Percentiles rank a stretch among this genome's conserved stretches.
These are phyloP conservation scores for Pelosia muscerda DNA, from an alignment of 2,888 invertebrate genomes.

Conservation along the genomic window DNA sequence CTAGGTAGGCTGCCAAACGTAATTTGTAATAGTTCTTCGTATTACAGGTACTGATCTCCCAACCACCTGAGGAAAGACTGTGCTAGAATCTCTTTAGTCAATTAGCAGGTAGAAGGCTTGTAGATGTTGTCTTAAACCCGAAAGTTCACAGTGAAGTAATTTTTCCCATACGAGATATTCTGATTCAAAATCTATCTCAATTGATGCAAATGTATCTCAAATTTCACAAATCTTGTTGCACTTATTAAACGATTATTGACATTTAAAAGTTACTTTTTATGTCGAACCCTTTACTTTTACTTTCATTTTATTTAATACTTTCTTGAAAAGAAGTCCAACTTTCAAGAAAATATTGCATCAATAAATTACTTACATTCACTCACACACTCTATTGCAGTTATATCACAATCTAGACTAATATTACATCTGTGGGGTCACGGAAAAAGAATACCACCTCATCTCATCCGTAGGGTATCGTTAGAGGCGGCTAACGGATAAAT, in stretches of 20 bases:
- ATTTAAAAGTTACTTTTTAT: not conserved
- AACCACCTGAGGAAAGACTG: too few relatives aligned
- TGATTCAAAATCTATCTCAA: not conserved
- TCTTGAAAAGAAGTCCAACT: constrained; percentile 3
- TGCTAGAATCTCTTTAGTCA: too few relatives aligned
- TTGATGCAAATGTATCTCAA: not conserved
- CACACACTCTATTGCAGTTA: not conserved
- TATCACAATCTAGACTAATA: not conserved
- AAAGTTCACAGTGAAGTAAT: too few relatives aligned
- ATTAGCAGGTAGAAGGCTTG: too few relatives aligned
- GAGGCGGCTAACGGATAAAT: too few relatives aligned
- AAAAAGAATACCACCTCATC: too few relatives aligned
- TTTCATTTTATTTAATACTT: constrained; percentile 1
- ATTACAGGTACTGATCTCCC: too few relatives aligned
- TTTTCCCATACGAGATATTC: not conserved
- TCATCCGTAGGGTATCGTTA: too few relatives aligned
- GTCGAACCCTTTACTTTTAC: not conserved
- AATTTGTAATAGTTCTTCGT: too few relatives aligned
- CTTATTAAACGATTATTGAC: not conserved
- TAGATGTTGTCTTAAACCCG: too few relatives aligned
- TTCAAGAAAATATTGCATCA: constrained; percentile 13
- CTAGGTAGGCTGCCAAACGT: too few relatives aligned
- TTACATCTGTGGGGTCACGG: too few relatives aligned
- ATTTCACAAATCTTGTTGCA: not conserved
- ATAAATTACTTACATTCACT: constrained; percentile 7